Percentiles rank a stretch among this genome's conserved stretches.
phyloP scores from a whole-genome alignment of 1,140 invertebrate species.

The Bombus superbus region DNA sequence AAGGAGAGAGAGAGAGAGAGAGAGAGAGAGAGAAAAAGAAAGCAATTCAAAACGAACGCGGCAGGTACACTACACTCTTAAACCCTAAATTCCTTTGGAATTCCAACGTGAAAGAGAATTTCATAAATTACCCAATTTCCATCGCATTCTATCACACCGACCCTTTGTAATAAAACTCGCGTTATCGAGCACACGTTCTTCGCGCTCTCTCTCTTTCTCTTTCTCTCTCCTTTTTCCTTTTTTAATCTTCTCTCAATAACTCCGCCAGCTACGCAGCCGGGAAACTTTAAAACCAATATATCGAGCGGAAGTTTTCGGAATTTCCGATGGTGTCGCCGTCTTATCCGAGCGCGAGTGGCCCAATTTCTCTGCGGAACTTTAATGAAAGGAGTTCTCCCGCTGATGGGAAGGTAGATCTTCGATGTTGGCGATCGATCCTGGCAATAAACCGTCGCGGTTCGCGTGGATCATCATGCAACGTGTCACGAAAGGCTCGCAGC shows the following conservation, averaged over 20 bases:
- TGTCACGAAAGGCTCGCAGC: conserved; percentile 22
- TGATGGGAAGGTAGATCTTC: conserved; percentile 11
- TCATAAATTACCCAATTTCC: conserved; percentile 20
- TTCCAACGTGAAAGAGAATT: neutral
- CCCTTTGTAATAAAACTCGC: conserved; percentile 23
- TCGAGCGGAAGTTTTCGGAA: conserved; percentile 36
- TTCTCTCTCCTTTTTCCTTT: neutral
- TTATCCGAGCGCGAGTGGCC: conserved; percentile 5
- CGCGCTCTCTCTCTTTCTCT: neutral
- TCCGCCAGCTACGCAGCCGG: conserved; percentile 5
- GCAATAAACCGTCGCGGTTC: conserved; percentile 32
- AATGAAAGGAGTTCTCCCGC: conserved; percentile 48
- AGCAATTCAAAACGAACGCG: too few relatives aligned
- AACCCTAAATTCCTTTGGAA: neutral
- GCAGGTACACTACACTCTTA: neutral
- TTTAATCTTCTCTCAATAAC: conserved; percentile 15
- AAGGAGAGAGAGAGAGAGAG: too few relatives aligned
- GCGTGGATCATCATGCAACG: conserved; percentile 54
- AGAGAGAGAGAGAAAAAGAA: neutral
- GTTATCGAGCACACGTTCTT: conserved; percentile 24
- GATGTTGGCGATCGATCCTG: conserved; percentile 45
- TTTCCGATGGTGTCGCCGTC: conserved; percentile 30
- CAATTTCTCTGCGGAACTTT: conserved; percentile 61
- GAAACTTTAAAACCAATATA: conserved; percentile 47
- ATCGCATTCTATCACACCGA: neutral